Evolutionary conservation across 2,797 vertebrate species (phyloP).

Genomic region (Argya squamiceps): DNA sequence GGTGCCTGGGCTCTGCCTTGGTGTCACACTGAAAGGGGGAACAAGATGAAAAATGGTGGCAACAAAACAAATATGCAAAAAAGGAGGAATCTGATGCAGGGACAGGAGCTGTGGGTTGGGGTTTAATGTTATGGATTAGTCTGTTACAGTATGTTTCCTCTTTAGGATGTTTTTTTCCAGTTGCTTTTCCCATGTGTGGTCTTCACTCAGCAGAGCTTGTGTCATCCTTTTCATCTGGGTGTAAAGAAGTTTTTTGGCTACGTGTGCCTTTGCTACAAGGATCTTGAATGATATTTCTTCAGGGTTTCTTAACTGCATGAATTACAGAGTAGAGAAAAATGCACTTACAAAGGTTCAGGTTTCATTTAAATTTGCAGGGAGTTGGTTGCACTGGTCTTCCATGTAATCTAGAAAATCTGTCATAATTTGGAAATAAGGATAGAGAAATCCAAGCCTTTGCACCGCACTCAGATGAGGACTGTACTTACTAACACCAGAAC

Average conservation of each 20-base stretch:
- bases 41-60: not conserved
- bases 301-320: not conserved
- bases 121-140: not conserved
- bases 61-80: not conserved
- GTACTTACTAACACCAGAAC: not conserved
- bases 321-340: not conserved
- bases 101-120: not conserved
- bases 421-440: slow-evolving; percentile 3
- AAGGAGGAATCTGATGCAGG: not conserved
- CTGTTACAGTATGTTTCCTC: not conserved
- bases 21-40: not conserved
- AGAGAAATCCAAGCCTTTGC: not conserved
- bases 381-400: not conserved
- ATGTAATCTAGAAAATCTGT: not conserved
- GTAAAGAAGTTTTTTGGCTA: not conserved
- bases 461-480: not conserved
- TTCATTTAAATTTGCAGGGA: not conserved
- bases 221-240: not conserved
- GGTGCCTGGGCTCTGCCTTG: not conserved
- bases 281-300: not conserved
- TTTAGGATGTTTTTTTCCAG: not conserved
- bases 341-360: not conserved
- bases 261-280: not conserved
- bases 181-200: not conserved
- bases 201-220: not conserved